Evolutionary conservation across 2,797 vertebrate species (phyloP).

Genomic region (Aselliscus stoliczkanus): DNA sequence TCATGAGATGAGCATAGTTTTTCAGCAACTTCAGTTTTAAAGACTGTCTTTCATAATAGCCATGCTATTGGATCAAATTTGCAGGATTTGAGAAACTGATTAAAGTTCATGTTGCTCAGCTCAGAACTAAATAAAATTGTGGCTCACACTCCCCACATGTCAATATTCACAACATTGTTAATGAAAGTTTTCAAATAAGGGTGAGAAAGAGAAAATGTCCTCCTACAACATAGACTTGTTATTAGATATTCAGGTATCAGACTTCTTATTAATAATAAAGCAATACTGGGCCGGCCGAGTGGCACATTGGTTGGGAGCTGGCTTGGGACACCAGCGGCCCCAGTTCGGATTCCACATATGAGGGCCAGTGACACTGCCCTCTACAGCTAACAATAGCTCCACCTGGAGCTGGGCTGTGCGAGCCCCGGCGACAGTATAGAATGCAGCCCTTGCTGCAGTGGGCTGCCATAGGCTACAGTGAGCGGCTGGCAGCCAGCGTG

Average conservation of each 20-base stretch:
- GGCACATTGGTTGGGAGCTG: no score
- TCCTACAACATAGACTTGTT: background rate
- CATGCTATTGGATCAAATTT: background rate
- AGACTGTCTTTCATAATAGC: background rate
- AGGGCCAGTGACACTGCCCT: no score
- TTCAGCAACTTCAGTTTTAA: background rate
- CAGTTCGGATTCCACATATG: no score
- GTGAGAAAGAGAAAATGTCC: background rate
- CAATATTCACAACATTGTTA: background rate
- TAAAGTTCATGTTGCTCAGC: background rate
- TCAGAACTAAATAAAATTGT: background rate
- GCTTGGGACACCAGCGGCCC: no score
- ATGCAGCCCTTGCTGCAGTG: no score
- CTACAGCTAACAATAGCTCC: no score
- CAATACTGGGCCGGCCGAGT: no score
- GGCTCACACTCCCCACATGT: background rate
- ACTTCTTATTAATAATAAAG: background rate
- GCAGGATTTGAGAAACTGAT: constrained; percentile 46
- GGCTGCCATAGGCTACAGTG: no score
- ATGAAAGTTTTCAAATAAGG: background rate
- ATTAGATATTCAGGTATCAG: background rate
- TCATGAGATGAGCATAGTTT: background rate
- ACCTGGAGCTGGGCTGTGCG: no score
- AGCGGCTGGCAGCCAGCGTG: no score
- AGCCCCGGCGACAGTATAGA: no score